Base-by-base conservation (phyloP, 2,888 invertebrate species). In the Sinhomidia bicolor region DNA sequence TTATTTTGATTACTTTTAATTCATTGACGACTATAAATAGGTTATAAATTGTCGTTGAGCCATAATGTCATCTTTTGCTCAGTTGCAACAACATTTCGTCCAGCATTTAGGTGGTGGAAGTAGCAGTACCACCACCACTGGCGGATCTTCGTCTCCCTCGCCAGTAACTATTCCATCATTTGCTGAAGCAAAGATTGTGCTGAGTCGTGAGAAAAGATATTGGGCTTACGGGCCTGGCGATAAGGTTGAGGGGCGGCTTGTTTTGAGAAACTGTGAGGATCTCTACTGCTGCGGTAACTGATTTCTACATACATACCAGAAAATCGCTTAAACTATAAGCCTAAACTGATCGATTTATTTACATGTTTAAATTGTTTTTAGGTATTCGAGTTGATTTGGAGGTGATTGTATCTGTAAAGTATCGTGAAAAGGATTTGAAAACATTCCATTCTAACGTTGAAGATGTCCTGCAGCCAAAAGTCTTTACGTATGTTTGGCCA, bases 141-240 rank as follows among this genome's bases (percentile, higher is more conserved):
- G 80, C 5, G 86, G 74, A 26, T 87, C 86, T 0, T 81, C 85
- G 0, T 85, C 86, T 7, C 7, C 81, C 0, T 81, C 86, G 0
- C 86, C 81, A n/a, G 54, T 87, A 0, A 87, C 86, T 9, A 54
- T 81, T 44, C 86, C 86, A 7, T 74, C 80, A 7, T 87, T 87
- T 76, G 1, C 86, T n/a, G 90, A 90, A 23, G 54, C 87, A 0
- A 88, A 88, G 26, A 80, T 90, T 44, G 54, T 85, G 0, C 65
- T 90, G 2, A 90, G 90, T 71, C 71, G 90, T 0, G 90, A 90
- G 62, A 90, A 90, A 81, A 32, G 85, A 44, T 90, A 88, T 14
- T 90, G 90, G 90, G 44, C 88, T 4, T 90, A 90, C 47, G 88
- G 90, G 17, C 90, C 90, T 68, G 90, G 90, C n/a, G 90, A 90